phyloP scores from a whole-genome alignment of 2,113 vertebrate genomes.

The Cricetomys ansorgei region DNA sequence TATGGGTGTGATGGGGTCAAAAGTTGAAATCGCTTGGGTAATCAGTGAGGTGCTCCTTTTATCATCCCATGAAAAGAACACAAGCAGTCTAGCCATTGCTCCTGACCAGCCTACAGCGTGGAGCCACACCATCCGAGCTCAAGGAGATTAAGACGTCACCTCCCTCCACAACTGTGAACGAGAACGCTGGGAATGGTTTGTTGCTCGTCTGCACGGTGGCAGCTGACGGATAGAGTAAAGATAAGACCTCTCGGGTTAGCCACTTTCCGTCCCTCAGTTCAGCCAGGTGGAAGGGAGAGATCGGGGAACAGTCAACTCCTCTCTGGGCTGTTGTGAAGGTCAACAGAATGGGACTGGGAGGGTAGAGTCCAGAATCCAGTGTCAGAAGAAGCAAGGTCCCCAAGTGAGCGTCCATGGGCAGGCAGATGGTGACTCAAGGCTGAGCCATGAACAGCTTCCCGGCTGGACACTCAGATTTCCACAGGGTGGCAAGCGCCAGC shows the following conservation, averaged over 20 bases:
- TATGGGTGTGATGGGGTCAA: neutral
- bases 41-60: neutral
- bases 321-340: neutral
- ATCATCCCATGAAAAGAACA: neutral
- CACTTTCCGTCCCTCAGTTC: neutral
- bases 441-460: neutral
- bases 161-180: neutral
- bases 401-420: neutral
- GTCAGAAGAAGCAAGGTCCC: neutral
- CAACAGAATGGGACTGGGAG: no score
- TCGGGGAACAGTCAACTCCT: rapidly evolving
- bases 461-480: neutral
- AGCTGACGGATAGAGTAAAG: neutral
- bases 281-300: neutral
- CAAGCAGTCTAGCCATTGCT: no score
- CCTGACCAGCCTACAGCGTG: neutral
- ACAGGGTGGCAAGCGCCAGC: neutral
- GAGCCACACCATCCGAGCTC: neutral
- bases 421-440: neutral
- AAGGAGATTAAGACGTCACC: neutral
- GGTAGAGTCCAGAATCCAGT: neutral
- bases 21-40: neutral
- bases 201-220: neutral
- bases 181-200: neutral
- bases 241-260: neutral